Conservation (phyloP, 2,797 vertebrate species). For the Acanthiza pusilla region DNA sequence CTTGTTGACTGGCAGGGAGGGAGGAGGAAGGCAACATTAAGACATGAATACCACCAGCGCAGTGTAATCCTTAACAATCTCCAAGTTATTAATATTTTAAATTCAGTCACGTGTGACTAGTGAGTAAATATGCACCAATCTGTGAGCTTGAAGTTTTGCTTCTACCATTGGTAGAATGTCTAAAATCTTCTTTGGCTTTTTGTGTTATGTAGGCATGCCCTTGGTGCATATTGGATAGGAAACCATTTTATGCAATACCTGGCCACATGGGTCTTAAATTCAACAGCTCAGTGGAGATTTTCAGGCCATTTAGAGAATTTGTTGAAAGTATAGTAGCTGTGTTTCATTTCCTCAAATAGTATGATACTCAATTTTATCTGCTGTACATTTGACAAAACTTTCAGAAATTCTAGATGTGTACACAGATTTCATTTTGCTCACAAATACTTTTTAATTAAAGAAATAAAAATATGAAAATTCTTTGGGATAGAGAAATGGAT, state of each 20-base stretch:
- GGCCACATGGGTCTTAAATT: neutral
- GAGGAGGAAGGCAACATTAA: neutral
- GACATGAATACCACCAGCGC: fast-evolving
- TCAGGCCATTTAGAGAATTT: neutral
- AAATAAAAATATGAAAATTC: neutral
- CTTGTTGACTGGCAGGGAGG: neutral
- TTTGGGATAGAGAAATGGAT: neutral
- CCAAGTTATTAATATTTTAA: neutral
- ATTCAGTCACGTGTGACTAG: neutral
- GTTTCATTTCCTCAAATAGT: neutral
- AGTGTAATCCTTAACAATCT: neutral
- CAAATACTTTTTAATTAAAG: neutral
- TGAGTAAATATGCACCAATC: neutral
- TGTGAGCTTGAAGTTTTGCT: neutral
- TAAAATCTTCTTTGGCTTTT: neutral
- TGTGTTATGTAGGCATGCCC: neutral
- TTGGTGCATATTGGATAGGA: neutral
- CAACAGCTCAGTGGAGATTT: neutral
- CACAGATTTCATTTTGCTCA: neutral
- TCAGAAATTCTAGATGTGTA: neutral
- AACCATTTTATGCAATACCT: neutral
- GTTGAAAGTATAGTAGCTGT: neutral
- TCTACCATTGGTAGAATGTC: neutral
- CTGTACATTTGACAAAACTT: neutral
- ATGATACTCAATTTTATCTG: neutral